Conservation (phyloP, 1,140 invertebrate species). For the Hirudo medicinalis region DNA sequence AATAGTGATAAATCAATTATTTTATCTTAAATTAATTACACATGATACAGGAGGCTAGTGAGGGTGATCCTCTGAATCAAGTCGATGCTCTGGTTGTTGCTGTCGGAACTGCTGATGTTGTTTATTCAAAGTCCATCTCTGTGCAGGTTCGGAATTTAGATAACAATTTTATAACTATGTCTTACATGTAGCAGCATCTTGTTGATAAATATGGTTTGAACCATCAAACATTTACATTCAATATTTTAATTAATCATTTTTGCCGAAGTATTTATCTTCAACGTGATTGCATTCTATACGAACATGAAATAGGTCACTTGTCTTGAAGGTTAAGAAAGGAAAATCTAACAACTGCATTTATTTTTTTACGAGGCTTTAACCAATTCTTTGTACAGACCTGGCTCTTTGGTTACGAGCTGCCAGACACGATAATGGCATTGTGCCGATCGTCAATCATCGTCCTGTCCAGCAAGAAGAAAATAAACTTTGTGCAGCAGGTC, state of each 20-base stretch:
- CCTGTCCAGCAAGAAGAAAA: conserved; percentile 91
- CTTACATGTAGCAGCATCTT: too few relatives aligned
- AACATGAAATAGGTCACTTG: not conserved
- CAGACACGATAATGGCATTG: conserved; percentile 85
- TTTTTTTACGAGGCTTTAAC: conserved; percentile 21
- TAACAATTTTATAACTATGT: too few relatives aligned
- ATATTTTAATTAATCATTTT: too few relatives aligned
- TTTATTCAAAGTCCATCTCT: conserved; percentile 88
- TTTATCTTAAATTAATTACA: conserved; percentile 15
- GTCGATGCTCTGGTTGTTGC: conserved; percentile 77
- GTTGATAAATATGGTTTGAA: not conserved
- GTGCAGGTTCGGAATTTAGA: conserved; percentile 55
- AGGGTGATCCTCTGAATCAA: conserved; percentile 63
- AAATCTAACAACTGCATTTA: too few relatives aligned
- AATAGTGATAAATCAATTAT: not conserved
- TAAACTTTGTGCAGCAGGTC: conserved; percentile 85
- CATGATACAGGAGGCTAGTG: conserved; percentile 52
- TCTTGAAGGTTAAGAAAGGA: conserved; percentile 6
- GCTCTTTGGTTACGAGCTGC: conserved; percentile 90
- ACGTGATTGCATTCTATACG: not conserved
- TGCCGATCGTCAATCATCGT: conserved; percentile 71
- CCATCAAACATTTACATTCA: not conserved
- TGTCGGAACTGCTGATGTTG: conserved; percentile 81
- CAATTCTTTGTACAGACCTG: conserved; percentile 55
- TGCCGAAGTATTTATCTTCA: too few relatives aligned